Conservation (phyloP, 2,797 vertebrate genomes). For the Scleropages formosus region DNA sequence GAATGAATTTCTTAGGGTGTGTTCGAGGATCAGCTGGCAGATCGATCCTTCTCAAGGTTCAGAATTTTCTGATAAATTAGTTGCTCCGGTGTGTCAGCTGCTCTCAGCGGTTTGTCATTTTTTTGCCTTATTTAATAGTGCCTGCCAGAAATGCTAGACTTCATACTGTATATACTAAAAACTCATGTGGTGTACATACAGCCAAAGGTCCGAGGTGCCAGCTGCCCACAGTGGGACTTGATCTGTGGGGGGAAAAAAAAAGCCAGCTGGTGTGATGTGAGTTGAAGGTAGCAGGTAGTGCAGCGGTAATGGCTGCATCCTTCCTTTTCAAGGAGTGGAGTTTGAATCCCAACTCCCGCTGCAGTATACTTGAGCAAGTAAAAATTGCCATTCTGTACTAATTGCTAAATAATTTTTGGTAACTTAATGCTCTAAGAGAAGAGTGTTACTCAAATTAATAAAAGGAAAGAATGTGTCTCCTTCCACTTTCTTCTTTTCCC, state of each 20-base stretch:
- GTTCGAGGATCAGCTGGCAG: not conserved
- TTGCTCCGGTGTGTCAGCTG: not conserved
- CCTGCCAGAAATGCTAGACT: not conserved
- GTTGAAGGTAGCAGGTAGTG: too few relatives aligned
- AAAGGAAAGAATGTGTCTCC: not conserved
- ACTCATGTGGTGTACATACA: not conserved
- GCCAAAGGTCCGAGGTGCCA: not conserved
- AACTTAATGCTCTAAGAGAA: too few relatives aligned
- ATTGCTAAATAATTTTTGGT: too few relatives aligned
- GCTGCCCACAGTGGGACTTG: not conserved
- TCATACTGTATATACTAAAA: not conserved
- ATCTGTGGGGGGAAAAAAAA: not conserved
- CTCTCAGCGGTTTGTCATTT: not conserved
- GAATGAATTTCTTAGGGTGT: not conserved
- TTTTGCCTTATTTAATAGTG: conserved; percentile 14
- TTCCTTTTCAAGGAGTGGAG: too few relatives aligned
- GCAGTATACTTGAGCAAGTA: too few relatives aligned
- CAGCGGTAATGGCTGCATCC: too few relatives aligned
- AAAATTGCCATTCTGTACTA: too few relatives aligned
- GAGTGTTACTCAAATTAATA: too few relatives aligned
- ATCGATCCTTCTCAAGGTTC: not conserved
- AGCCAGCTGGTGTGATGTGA: conserved; percentile 1
- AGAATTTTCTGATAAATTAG: not conserved
- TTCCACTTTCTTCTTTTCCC: not conserved
- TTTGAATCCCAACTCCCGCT: too few relatives aligned